A percentile compares a stretch with the other conserved stretches of the same genome.
phyloP scores from a whole-genome alignment of 1,140 invertebrate genomes.

The Sycophila sp. region DNA sequence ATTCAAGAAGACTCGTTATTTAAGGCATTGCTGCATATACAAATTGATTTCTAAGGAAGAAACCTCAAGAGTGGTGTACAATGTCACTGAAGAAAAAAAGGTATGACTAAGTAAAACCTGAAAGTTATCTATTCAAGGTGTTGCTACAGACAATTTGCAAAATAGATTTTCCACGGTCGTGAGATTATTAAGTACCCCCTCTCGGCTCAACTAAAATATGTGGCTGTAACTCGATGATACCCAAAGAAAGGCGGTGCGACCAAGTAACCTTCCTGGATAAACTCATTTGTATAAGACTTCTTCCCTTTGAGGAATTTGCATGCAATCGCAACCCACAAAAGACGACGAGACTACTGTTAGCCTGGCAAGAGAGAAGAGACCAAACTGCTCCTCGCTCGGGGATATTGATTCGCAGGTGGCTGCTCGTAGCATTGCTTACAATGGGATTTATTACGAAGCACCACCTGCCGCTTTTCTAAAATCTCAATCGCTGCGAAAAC shows the following conservation, averaged over 20 bases:
- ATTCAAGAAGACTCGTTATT: too few species aligned
- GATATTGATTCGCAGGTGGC: constrained; percentile 65
- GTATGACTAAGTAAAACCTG: too few species aligned
- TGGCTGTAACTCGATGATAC: too few species aligned
- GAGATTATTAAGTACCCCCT: too few species aligned
- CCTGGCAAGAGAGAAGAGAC: background rate
- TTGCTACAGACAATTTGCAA: too few species aligned
- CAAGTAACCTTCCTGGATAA: background rate
- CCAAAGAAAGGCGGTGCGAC: background rate
- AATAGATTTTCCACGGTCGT: too few species aligned
- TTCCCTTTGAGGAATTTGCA: constrained; percentile 53
- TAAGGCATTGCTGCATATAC: too few species aligned
- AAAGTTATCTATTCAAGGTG: too few species aligned
- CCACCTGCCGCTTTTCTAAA: constrained; percentile 56
- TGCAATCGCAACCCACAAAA: constrained; percentile 41
- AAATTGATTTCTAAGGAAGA: too few species aligned
- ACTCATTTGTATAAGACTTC: constrained; percentile 23
- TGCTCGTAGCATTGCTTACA: constrained; percentile 60
- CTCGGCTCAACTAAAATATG: too few species aligned
- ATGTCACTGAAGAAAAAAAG: too few species aligned
- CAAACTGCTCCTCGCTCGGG: constrained; percentile 45
- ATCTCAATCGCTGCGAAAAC: constrained; percentile 57
- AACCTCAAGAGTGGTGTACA: too few species aligned
- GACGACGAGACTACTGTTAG: background rate
- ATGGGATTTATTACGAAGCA: constrained; percentile 63